These are phyloP conservation scores for Hemiscyllium ocellatum DNA, from an alignment of 2,113 vertebrate genomes.

Conservation along the genomic window DNA sequence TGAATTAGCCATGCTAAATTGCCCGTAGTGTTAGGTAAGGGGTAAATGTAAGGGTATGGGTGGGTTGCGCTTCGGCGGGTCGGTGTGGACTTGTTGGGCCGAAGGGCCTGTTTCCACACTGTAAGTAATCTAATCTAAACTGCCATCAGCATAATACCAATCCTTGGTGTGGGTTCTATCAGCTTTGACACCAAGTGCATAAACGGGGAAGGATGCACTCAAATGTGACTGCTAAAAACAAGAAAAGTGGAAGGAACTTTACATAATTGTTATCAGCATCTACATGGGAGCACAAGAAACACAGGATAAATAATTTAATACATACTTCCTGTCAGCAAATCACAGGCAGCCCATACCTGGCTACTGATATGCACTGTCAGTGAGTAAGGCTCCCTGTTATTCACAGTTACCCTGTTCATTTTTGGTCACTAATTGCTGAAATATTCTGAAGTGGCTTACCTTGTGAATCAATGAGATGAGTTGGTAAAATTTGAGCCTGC, in stretches of 20 bases:
- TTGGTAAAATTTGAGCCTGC: slow-evolving; percentile 75
- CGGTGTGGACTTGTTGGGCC: too few relatives aligned
- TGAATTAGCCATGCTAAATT: too few relatives aligned
- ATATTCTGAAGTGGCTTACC: slow-evolving; percentile 60
- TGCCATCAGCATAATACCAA: neutral
- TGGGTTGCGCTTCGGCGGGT: too few relatives aligned
- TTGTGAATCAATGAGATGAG: slow-evolving; percentile 72
- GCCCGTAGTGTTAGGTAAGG: too few relatives aligned
- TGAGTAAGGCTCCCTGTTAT: neutral
- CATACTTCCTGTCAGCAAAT: neutral
- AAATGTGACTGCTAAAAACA: neutral
- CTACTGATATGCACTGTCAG: neutral
- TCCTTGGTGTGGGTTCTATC: neutral
- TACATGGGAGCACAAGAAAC: slow-evolving; percentile 4
- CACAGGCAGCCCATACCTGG: neutral
- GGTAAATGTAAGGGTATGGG: too few relatives aligned
- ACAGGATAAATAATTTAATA: neutral
- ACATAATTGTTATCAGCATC: neutral
- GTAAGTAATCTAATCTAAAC: too few relatives aligned
- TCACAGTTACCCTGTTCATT: neutral
- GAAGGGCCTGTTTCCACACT: too few relatives aligned
- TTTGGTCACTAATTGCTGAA: neutral
- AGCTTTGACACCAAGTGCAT: neutral
- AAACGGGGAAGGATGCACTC: neutral
- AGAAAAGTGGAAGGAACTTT: neutral